These are phyloP conservation scores for Dolichotis patagonum DNA, from an alignment of 2,113 vertebrate genomes.

Conservation along the genomic window DNA sequence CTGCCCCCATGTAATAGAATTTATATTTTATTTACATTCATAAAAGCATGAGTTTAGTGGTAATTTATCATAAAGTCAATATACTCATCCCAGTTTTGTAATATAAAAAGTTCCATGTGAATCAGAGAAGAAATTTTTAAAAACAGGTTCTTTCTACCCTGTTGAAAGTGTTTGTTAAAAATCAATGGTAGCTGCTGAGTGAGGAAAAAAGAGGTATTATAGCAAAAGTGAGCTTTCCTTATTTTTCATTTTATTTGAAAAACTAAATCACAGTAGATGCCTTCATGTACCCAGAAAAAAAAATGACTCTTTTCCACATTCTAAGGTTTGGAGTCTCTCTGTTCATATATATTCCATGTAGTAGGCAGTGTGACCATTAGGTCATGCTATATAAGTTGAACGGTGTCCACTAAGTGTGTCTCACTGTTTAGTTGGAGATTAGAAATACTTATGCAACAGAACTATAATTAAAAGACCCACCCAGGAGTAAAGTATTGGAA, in stretches of 20 bases:
- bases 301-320: neutral
- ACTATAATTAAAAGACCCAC: neutral
- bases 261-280: neutral
- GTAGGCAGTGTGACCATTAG: neutral
- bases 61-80: constrained; percentile 29
- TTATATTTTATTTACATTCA: constrained; percentile 29
- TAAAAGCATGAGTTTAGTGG: neutral
- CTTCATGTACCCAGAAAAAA: neutral
- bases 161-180: constrained; percentile 13
- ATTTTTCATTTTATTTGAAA: neutral
- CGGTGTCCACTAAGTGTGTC: neutral
- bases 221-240: neutral
- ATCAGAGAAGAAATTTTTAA: neutral
- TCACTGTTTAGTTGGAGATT: neutral
- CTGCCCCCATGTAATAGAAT: neutral
- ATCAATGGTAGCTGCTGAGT: neutral
- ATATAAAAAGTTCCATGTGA: neutral
- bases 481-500: neutral
- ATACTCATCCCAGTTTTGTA: neutral
- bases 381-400: neutral
- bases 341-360: neutral
- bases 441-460: neutral
- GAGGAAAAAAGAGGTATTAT: neutral
- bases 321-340: neutral
- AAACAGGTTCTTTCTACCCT: neutral